Conservation (phyloP, 2,113 vertebrate species). For the Pao palembangensis region DNA sequence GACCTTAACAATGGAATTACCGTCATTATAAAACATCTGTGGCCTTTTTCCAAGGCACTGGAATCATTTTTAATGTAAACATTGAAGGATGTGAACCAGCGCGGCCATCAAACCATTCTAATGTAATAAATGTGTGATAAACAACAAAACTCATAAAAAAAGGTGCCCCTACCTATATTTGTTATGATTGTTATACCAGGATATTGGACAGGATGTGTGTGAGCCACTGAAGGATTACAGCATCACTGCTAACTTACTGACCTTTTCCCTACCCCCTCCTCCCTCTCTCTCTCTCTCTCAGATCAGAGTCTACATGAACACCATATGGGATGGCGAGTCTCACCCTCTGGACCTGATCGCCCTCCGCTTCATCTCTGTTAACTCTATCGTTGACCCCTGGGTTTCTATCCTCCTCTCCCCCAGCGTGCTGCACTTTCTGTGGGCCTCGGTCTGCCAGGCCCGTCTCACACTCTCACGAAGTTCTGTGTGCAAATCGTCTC, state of each 20-base stretch:
- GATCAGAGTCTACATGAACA: constrained; percentile 86
- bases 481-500: constrained; percentile 32
- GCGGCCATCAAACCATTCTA: neutral
- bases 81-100: neutral
- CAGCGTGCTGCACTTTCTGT: constrained; percentile 77
- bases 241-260: neutral
- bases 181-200: neutral
- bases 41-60: neutral
- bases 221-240: neutral
- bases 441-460: constrained; percentile 67
- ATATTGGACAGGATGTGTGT: constrained; percentile 7
- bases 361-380: constrained; percentile 86
- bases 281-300: constrained; percentile 50
- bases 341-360: constrained; percentile 75
- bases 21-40: neutral
- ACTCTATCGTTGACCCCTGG: constrained; percentile 91
- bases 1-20: neutral
- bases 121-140: too few relatives aligned
- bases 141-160: too few relatives aligned
- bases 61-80: neutral
- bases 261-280: neutral
- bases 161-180: too few relatives aligned
- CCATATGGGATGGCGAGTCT: neutral
- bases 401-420: constrained; percentile 89
- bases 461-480: constrained; percentile 14